Evolutionary conservation across 1,140 invertebrate species (phyloP), one percentile per base, ranked within the genome.

Genomic region (Cryptotermes secundus): DNA sequence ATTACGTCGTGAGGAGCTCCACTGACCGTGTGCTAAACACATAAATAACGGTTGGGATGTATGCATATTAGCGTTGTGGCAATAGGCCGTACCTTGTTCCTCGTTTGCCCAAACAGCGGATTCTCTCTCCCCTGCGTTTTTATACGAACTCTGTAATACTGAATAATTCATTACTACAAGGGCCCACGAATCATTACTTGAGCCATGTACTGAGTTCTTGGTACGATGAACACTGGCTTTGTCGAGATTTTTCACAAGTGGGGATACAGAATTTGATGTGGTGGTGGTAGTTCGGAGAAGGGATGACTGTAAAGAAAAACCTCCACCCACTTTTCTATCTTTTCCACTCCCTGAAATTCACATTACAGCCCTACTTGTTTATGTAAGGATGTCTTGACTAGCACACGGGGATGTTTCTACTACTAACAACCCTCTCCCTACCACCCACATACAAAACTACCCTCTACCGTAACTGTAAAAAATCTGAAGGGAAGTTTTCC

Each of bases 161-260:
- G 87, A 88, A 88, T 88, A 87, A 88, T 88, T 88, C 87, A 88
- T 87, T 85, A 65, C 79, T 80, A 83, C 84, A 86, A 85, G 87
- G 86, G 86, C 59, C n/a, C n/a, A 88, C 87, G 87, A 87, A 88
- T 88, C 87, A 88, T 88, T 88, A 87, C 87, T 87, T 86, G 86
- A 87, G 85, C 86, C 87, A 86, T 87, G 87, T 84, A 84, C 72
- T n/a, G 36, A 84, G 83, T 80, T 86, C 86, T 86, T 86, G 87
- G 86, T 87, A 86, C 87, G 86, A 86, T 86, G 87, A 87, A 86
- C 86, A 87, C 86, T 87, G 87, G 87, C 86, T 87, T 86, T 86
- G 85, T 83, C 83, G 85, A 79, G 79, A 81, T 80, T 79, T 85
- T 81, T 81, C 65, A 84, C 80, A 81, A 49, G 36, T 38, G 83